A percentile compares a stretch with the other conserved stretches of the same genome.
Conservation (phyloP, 2,113 vertebrate species). For the Aldabrachelys gigantea region DNA sequence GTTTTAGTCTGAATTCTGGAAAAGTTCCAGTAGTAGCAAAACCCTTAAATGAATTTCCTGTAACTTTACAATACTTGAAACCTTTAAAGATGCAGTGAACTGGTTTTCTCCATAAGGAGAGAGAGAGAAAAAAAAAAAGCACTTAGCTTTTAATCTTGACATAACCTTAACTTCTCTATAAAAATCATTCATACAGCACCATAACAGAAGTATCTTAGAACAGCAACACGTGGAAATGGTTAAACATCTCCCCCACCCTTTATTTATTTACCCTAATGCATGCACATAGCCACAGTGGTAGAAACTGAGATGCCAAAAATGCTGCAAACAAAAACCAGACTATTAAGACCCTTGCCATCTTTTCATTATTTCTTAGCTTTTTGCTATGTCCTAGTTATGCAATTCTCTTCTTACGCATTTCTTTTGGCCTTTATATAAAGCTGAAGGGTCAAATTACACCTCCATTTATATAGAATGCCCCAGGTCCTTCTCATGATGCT, state of each 20-base stretch:
- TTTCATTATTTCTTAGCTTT: not conserved
- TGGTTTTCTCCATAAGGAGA: not conserved
- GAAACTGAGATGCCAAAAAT: not conserved
- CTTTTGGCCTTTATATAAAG: not conserved
- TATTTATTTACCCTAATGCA: not conserved
- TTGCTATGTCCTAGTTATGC: rapidly evolving
- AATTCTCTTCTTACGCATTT: not conserved
- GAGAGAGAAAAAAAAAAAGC: not conserved
- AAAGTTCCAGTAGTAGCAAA: not conserved
- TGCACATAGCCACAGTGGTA: rapidly evolving
- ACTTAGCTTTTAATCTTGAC: not conserved
- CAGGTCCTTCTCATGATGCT: not conserved
- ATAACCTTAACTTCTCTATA: not conserved
- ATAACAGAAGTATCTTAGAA: not conserved
- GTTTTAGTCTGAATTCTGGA: not conserved
- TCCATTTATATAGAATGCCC: not conserved
- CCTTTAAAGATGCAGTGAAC: rapidly evolving
- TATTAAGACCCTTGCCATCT: not conserved
- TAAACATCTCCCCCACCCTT: rapidly evolving
- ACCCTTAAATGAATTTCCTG: not conserved
- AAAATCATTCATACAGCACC: not conserved
- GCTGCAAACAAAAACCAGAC: not conserved
- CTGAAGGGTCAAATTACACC: not conserved
- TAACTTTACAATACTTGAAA: not conserved
- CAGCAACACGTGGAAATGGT: not conserved